Percentiles rank a stretch among this genome's conserved stretches.
Evolutionary conservation across 2,797 vertebrate genomes (phyloP).

Genomic region (Onychomys torridus): DNA sequence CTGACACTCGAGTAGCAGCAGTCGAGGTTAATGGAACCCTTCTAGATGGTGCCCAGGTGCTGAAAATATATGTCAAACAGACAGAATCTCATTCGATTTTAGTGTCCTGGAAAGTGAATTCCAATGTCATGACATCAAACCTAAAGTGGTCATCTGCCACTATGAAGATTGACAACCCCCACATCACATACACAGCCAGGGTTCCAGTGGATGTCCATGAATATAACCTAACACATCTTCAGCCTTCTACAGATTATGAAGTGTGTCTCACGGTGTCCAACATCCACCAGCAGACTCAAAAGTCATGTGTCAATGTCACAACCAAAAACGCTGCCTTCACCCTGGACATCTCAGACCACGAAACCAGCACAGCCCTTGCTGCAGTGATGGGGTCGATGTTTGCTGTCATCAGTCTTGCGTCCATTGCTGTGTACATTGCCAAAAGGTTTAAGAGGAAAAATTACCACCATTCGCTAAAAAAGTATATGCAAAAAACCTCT

Average conservation of each 20-base stretch:
- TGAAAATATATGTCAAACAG: slow-evolving; percentile 97
- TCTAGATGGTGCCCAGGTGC: slow-evolving; percentile 93
- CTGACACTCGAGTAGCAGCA: slow-evolving; percentile 94
- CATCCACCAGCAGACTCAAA: slow-evolving; percentile 95
- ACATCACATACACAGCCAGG: slow-evolving; percentile 97
- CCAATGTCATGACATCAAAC: slow-evolving; percentile 96
- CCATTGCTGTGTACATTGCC: slow-evolving; percentile 92
- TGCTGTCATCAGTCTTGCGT: slow-evolving; percentile 93
- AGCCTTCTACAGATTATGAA: slow-evolving; percentile 96
- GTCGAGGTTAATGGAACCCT: slow-evolving; percentile 96
- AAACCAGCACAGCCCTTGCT: slow-evolving; percentile 94
- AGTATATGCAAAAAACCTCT: slow-evolving; percentile 99
- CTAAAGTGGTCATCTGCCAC: slow-evolving; percentile 98
- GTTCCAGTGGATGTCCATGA: slow-evolving; percentile 98
- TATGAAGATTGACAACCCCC: slow-evolving; percentile 98
- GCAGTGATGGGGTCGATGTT: slow-evolving; percentile 96
- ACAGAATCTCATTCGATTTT: slow-evolving; percentile 95
- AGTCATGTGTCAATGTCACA: slow-evolving; percentile 96
- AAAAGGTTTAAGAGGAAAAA: slow-evolving; percentile 98
- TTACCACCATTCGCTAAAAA: slow-evolving; percentile 98
- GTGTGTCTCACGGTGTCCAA: slow-evolving; percentile 97
- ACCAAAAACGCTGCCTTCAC: slow-evolving; percentile 94
- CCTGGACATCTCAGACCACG: slow-evolving; percentile 93
- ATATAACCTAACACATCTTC: slow-evolving; percentile 97
- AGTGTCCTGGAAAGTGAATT: slow-evolving; percentile 98